A percentile compares a stretch with the other conserved stretches of the same genome.
These are phyloP conservation scores for Scrobipalpa costella DNA, from an alignment of 2,888 invertebrate genomes.

Conservation along the genomic window DNA sequence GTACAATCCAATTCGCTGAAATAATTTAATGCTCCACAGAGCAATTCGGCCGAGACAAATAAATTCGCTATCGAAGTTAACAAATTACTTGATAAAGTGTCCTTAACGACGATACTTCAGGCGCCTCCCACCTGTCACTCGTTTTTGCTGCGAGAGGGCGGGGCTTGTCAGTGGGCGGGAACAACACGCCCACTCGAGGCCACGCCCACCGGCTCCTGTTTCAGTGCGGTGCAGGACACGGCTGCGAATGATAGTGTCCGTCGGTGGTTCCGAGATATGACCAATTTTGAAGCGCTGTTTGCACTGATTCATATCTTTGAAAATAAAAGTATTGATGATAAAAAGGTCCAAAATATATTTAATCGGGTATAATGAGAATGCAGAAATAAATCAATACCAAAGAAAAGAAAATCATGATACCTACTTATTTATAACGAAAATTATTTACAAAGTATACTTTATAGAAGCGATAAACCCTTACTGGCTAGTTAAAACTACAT, in stretches of 20 bases:
- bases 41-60: constrained; percentile 41
- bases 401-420: too few species aligned
- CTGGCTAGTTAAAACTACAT: too few species aligned
- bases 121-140: constrained; percentile 71
- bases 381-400: too few species aligned
- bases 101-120: constrained; percentile 72
- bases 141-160: constrained; percentile 63
- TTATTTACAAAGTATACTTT: too few species aligned
- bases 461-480: too few species aligned
- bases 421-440: too few species aligned
- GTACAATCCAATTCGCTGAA: constrained; percentile 11
- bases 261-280: not conserved
- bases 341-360: too few species aligned
- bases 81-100: constrained; percentile 80
- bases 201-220: constrained; percentile 68
- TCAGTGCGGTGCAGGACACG: constrained; percentile 70
- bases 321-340: too few species aligned
- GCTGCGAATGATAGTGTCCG: constrained; percentile 43
- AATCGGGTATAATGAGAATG: not conserved
- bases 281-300: not conserved
- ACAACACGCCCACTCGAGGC: constrained; percentile 57
- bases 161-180: constrained; percentile 58
- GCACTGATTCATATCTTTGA: not conserved
- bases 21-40: constrained; percentile 29
- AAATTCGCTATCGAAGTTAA: constrained; percentile 72